Base-by-base conservation (phyloP, 2,888 invertebrate species). In the Nebria salina region DNA sequence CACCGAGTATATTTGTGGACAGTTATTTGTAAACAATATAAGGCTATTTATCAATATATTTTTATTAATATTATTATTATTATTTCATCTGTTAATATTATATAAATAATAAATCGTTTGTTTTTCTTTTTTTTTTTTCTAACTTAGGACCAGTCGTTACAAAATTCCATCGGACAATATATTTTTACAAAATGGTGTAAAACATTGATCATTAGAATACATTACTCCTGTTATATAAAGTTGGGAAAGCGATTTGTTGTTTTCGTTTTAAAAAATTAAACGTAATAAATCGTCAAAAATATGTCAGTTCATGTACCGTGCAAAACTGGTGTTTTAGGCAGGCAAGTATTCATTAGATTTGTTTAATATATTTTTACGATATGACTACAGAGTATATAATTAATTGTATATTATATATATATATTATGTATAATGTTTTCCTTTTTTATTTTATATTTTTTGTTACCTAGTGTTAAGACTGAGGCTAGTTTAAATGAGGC, bases 401-500 rank as follows among this genome's bases (percentile, higher is more conserved):
- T 84, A 82, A 82, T 83, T 83, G 83, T 84, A 83, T 84, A 82
- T 84, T 84, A 83, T 84, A 84, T 84, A 83, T 84, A 83, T 84
- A 82, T 84, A 83, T 83, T 84, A 84, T 84, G 83, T 84, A 84
- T 84, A 83, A 83, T 83, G 83, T 83, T 84, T 20, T 84, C 84
- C 84, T 83, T 84, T 83, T 83, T 76, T 41, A 72, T 72, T 34
- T 64, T 54, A 54, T 54, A 13, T 54, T 76, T 72, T 76, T 42
- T 74, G 73, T 84, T 84, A 84, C 82, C 84, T 84, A 85, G 83
- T 83, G 83, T 83, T 70, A 83, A 83, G 81, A 83, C 84, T 83
- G 83, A 84, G 83, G 83, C 84, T 85, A 84, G 82, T 85, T 85
- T 75, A 83, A 83, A 84, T 83, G 84, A 85, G 83, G 83, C 83